A percentile compares a stretch with the other conserved stretches of the same genome.
These are phyloP conservation scores for Allolobophora icterica DNA, from an alignment of 2,888 invertebrate genomes.

Conservation along the genomic window DNA sequence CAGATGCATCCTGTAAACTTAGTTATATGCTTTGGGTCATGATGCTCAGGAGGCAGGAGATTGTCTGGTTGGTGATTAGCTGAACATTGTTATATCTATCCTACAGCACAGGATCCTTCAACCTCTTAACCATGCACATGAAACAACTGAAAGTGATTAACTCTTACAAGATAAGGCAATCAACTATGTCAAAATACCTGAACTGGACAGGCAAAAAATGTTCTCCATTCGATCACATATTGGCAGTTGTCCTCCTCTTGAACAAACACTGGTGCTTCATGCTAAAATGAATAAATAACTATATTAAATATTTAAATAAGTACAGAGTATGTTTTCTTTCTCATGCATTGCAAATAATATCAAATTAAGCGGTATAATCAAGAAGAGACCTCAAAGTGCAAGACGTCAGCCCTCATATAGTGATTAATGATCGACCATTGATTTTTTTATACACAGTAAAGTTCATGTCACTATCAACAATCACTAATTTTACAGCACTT, in stretches of 20 bases:
- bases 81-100: too few relatives aligned
- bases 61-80: not conserved
- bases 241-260: constrained; percentile 14
- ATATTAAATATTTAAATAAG: not conserved
- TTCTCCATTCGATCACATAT: constrained; percentile 26
- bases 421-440: not conserved
- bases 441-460: not conserved
- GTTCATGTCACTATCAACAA: not conserved
- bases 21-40: not conserved
- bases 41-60: not conserved
- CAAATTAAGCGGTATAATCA: not conserved
- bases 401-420: not conserved
- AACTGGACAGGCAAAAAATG: constrained; percentile 33
- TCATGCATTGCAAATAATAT: not conserved
- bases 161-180: not conserved
- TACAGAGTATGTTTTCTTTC: not conserved
- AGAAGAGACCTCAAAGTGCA: not conserved
- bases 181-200: not conserved
- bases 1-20: not conserved
- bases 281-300: not conserved
- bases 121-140: not conserved
- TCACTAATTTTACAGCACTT: not conserved
- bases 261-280: constrained; percentile 8
- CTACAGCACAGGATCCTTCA: not conserved
- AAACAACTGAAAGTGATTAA: not conserved